phyloP scores from a whole-genome alignment of 64 coral and sea anemone species.

The Stichodactyla helianthus region DNA sequence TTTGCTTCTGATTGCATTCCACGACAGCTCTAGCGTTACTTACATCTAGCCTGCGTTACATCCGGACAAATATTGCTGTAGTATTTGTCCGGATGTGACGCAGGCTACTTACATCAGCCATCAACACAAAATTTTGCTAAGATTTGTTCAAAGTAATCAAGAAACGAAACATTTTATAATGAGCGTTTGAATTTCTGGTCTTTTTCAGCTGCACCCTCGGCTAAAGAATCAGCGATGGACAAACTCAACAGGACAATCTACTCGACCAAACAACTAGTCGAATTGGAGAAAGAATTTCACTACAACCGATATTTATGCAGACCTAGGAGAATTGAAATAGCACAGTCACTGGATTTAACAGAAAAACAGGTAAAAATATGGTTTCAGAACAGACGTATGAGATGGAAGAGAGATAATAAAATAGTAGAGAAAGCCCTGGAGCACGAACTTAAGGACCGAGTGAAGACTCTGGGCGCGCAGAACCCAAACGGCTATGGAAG shows the following conservation, averaged over 20 bases:
- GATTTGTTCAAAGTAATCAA: not conserved
- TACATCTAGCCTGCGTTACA: too few species aligned
- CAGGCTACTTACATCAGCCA: too few species aligned
- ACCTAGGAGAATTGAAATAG: conserved; percentile 92
- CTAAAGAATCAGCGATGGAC: conserved; percentile 44
- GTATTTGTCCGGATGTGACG: too few species aligned
- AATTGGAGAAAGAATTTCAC: conserved; percentile 98
- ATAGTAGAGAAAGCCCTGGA: conserved; percentile 76
- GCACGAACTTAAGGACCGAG: conserved; percentile 79
- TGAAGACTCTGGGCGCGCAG: conserved; percentile 56
- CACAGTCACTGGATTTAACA: conserved; percentile 82
- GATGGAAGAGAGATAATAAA: conserved; percentile 96
- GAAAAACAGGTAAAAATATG: conserved; percentile 99
- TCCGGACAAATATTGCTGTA: too few species aligned
- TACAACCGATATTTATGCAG: conserved; percentile 96
- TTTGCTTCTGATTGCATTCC: too few species aligned
- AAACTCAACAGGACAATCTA: conserved; percentile 88
- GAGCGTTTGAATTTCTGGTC: not conserved
- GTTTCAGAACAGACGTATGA: conserved; percentile 98
- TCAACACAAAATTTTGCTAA: too few species aligned
- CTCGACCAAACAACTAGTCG: conserved; percentile 82
- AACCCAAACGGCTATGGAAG: conserved; percentile 82
- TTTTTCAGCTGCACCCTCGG: conserved; percentile 39
- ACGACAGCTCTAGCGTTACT: too few species aligned
- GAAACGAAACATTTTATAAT: not conserved